Base-by-base conservation (phyloP, 2,888 invertebrate species). In the Mycalesis mineus region DNA sequence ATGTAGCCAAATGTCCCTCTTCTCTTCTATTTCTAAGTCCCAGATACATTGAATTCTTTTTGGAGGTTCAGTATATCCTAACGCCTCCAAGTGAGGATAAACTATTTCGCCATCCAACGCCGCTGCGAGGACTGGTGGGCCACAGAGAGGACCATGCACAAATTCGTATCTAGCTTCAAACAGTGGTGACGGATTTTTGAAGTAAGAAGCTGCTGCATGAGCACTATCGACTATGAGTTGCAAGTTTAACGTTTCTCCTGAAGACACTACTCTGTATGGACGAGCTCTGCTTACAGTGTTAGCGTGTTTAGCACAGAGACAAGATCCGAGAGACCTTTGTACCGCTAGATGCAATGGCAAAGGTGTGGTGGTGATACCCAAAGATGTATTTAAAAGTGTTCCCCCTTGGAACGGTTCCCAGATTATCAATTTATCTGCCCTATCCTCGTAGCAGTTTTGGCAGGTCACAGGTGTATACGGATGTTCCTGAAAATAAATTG, bases 121-220 rank as follows among this genome's bases (percentile, higher is more conserved):
- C 0, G 96, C 95, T 7, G 94, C 94, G 47, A 96, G 82, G 3
- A 95, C 92, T 0, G 96, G 93, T 0, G 96, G 96, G 0, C 97
- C 97, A 74, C 97, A 97, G 0, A 96, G 85, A 0, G 96, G 96
- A 0, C 96, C 96, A 69, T 97, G 97, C 0, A 96, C 95, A 73
- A 97, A 97, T 75, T 96, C 96, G 75, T 96, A 97, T 5, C 92
- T 92, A 0, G 97, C 97, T 78, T 96, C 95, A 74, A 97, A 97
- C 4, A 97, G 88, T 0, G 97, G 95, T 36, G 93, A 92, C 2
- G 94, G 92, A 71, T 96, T 95, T 77, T 97, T 97, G 84, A 97
- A 97, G 79, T 97, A 97, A 53, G 95, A 96, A 0, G 95, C 92
- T 0, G 96, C 95, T 2, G 96, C 95, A 71, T 96, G 96, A 11